Evolutionary conservation across 2,113 vertebrate species (phyloP).

Genomic region (Sisor rabdophorus): DNA sequence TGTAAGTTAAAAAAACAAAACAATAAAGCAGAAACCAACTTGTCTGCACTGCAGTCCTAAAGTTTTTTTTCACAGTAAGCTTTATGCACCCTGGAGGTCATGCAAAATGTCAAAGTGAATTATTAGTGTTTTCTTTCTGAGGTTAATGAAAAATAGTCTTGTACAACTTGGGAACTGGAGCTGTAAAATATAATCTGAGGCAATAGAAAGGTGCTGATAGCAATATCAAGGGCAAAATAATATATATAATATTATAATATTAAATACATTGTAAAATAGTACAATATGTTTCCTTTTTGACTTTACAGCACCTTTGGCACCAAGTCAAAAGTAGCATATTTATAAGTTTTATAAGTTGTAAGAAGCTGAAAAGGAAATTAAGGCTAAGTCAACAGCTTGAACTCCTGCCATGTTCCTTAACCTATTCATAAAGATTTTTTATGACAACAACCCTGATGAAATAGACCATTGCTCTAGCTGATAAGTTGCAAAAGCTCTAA

Average conservation of each 20-base stretch:
- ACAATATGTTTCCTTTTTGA: too few relatives aligned
- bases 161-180: constrained; percentile 34
- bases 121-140: constrained; percentile 49
- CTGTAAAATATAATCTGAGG: constrained; percentile 36
- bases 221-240: constrained; percentile 34
- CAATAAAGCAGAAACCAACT: background rate
- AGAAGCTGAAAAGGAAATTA: too few relatives aligned
- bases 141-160: constrained; percentile 47
- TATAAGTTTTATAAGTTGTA: too few relatives aligned
- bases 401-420: too few relatives aligned
- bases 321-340: too few relatives aligned
- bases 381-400: too few relatives aligned
- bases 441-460: too few relatives aligned
- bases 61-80: constrained; percentile 2
- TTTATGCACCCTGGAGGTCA: constrained; percentile 41
- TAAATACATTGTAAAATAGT: too few relatives aligned
- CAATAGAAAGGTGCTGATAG: constrained; percentile 34
- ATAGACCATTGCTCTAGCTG: too few relatives aligned
- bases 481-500: too few relatives aligned
- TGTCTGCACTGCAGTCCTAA: constrained; percentile 3
- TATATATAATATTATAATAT: background rate
- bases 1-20: background rate
- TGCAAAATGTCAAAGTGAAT: constrained; percentile 49
- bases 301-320: too few relatives aligned
- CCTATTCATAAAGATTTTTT: too few relatives aligned